phyloP scores from a whole-genome alignment of 1,140 invertebrate species.

The Ips typographus region DNA sequence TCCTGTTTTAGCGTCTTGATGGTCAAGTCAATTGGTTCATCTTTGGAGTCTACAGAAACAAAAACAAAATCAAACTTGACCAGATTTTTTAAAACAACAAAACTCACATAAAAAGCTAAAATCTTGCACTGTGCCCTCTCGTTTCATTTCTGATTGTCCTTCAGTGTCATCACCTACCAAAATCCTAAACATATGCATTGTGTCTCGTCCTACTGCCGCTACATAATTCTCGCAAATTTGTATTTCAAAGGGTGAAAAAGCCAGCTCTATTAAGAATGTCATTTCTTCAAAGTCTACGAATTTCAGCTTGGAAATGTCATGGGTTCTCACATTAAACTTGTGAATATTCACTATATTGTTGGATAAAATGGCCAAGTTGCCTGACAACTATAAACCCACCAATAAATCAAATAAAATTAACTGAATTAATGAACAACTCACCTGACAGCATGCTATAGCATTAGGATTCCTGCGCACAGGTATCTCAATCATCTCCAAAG shows the following conservation, averaged over 20 bases:
- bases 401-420: not conserved
- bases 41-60: constrained; percentile 34
- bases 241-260: constrained; percentile 56
- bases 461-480: constrained; percentile 60
- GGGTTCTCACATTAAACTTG: constrained; percentile 61
- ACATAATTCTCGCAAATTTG: constrained; percentile 63
- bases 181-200: constrained; percentile 53
- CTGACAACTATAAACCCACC: constrained; percentile 54
- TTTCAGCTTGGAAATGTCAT: constrained; percentile 63
- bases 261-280: constrained; percentile 54
- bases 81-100: not conserved
- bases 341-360: constrained; percentile 59
- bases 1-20: constrained; percentile 41
- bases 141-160: constrained; percentile 22
- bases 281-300: constrained; percentile 68
- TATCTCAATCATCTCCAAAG: constrained; percentile 70
- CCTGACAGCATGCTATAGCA: constrained; percentile 64
- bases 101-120: constrained; percentile 40
- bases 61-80: not conserved
- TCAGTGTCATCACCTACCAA: constrained; percentile 19
- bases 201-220: constrained; percentile 55
- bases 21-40: constrained; percentile 44
- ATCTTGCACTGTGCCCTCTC: constrained; percentile 29
- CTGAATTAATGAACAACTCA: constrained; percentile 37
- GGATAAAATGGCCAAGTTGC: constrained; percentile 62